phyloP scores from a whole-genome alignment of 1,140 invertebrate genomes.

The Ips typographus region DNA sequence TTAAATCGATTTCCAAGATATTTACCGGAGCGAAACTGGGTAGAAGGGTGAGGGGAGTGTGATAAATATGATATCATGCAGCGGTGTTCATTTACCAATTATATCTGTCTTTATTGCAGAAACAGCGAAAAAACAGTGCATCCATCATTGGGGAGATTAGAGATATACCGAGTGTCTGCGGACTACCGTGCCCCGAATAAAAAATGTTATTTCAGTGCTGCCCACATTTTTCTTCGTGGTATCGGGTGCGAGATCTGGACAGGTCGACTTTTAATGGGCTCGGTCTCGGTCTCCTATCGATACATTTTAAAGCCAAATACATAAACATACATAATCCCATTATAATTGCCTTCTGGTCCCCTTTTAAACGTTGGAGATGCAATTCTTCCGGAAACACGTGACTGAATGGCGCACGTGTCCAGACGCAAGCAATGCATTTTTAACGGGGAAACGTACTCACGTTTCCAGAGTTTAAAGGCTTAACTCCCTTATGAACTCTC shows the following conservation, averaged over 20 bases:
- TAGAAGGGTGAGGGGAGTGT: neutral
- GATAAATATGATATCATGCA: too few species aligned
- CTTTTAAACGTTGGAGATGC: too few species aligned
- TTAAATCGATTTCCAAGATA: slow-evolving; percentile 28
- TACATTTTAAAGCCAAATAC: slow-evolving; percentile 5
- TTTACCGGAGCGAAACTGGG: slow-evolving; percentile 15
- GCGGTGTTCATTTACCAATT: too few species aligned
- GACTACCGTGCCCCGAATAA: slow-evolving; percentile 20
- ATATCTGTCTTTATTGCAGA: too few species aligned
- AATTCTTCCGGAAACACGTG: neutral
- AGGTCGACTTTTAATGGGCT: slow-evolving; percentile 19
- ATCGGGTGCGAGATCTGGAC: slow-evolving; percentile 25
- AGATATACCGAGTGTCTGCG: slow-evolving; percentile 12
- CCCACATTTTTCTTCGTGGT: slow-evolving; percentile 23
- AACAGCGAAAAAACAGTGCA: neutral
- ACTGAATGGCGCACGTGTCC: slow-evolving; percentile 2
- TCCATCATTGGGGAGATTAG: slow-evolving; percentile 24
- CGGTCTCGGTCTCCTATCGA: slow-evolving; percentile 7
- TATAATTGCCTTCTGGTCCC: neutral
- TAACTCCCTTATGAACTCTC: neutral
- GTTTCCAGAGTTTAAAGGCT: neutral
- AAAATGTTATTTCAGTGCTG: slow-evolving; percentile 24
- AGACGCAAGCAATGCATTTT: neutral
- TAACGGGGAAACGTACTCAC: neutral
- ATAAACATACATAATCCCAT: neutral